Evolutionary conservation across 2,888 invertebrate species (phyloP), one percentile per base, ranked within the genome.

Genomic region (Venusia cambrica): DNA sequence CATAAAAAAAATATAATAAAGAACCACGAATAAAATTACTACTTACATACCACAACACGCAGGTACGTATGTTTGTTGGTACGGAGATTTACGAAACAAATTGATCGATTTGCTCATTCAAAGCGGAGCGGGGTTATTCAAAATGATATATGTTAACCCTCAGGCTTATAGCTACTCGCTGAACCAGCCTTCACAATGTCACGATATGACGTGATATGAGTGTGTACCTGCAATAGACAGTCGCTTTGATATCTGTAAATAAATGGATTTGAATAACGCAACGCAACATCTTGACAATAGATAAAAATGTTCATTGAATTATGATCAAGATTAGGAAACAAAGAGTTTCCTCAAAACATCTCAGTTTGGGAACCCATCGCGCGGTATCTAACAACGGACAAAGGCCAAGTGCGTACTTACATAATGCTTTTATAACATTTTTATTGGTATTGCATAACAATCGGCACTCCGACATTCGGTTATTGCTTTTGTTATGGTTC

Each of bases 351-450:
- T 58, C 21, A 22, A 57, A 61, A 64, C 57, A 55, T 51, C 52
- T 47, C 43, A 51, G 53, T 60, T 68, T 67, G 68, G 58, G 66
- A 69, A 69, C 54, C 57, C 55, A 58, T 60, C 62, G 51, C n/a
- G 45, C 44, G 38, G 49, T 57, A 54, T 60, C 58, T 61, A 33
- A 35, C 50, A 58, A 51, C 51, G 38, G 30, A 34, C 40, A 56
- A 56, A 68, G 62, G 64, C 58, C 61, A 58, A 49, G 52, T 54
- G 48, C 53, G 51, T 43, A 20, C 39, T 60, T 61, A 52, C 48
- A 48, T 62, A 57, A 61, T 35, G 32, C 40, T 51, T 57, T 58
- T 49, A 57, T 57, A 57, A 51, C 45, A 48, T 34, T 53, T 42
- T 47, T 54, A 51, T 57, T 57, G 45, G 53, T 48, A 48, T 59